Base-by-base conservation (phyloP, 2,888 invertebrate species). In the Cenopis cana region DNA sequence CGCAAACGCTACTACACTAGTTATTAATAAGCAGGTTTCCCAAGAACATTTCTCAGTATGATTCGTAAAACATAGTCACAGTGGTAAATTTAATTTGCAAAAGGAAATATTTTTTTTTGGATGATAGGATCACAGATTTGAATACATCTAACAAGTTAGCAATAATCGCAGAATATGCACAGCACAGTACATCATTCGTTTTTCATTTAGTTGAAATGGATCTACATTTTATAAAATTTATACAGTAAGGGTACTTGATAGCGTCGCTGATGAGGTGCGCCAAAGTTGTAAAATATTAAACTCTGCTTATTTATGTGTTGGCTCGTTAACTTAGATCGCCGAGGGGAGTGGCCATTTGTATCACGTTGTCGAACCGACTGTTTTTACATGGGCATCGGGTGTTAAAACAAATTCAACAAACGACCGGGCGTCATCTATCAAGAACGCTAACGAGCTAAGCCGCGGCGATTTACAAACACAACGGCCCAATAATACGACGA, bases 391-490 rank as follows among this genome's bases (percentile, higher is more conserved):
- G 85, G 79, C 84, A 83, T 83, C 86, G 85, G 85, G 86, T 88
- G 89, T 89, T 89, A 89, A 88, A 89, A 89, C 90, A 89, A 91
- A 91, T 91, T 89, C 89, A 88, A 92, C 92, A 89, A 90, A 90
- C 89, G 87, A 89, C 86, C 89, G 86, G 85, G 82, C 88, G 89
- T 91, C 92, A 93, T 93, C 92, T 93, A 93, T 93, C 93, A 93
- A 91, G 91, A 90, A 90, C 88, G 83, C 89, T 93, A 93, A 93
- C 93, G 93, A 93, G 91, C 89, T 84, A 91, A 89, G 88, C 90
- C 85, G 87, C 85, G 87, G 85, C 87, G 82, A 87, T 90, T 90
- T 89, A 91, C 89, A 91, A 90, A 90, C 89, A 85, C 86, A 81
- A 81, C 82, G 81, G 79, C 84, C 88, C 88, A 89, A 90, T 91